Conservation (phyloP, 1,140 invertebrate species). For the Aradophagus sp. region DNA sequence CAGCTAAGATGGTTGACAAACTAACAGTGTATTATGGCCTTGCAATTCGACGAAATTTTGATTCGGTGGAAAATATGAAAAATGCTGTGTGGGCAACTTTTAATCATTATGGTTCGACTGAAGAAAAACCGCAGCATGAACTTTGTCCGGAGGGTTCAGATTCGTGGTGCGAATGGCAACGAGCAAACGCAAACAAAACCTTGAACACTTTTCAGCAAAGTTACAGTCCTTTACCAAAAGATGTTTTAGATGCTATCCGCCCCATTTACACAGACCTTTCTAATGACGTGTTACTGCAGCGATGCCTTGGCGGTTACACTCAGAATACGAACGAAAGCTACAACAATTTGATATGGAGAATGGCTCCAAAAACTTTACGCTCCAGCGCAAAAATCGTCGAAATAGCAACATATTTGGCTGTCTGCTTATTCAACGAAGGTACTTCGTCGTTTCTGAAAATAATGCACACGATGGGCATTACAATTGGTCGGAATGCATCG, state of each 20-base stretch:
- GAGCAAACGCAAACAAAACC: conserved; percentile 10
- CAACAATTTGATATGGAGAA: conserved; percentile 9
- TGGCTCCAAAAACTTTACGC: conserved; percentile 1
- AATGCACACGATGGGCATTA: no score
- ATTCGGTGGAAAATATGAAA: conserved; percentile 15
- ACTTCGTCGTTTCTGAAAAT: no score
- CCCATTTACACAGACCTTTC: neutral
- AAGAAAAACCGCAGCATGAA: conserved; percentile 31
- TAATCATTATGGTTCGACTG: conserved; percentile 28
- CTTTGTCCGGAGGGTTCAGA: conserved; percentile 29
- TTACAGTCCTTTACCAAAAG: conserved; percentile 1
- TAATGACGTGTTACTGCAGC: conserved; percentile 8
- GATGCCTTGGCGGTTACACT: conserved; percentile 25
- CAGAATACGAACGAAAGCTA: conserved; percentile 18
- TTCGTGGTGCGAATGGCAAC: conserved; percentile 39
- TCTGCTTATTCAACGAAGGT: no score
- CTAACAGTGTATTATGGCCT: conserved; percentile 12
- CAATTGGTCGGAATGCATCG: no score
- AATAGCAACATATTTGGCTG: neutral
- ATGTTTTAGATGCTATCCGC: conserved; percentile 13
- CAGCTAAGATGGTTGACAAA: conserved; percentile 19
- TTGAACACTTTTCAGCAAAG: neutral
- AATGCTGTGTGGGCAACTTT: conserved; percentile 37
- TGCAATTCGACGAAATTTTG: conserved; percentile 11
- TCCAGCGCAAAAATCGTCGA: neutral